These are phyloP conservation scores for Sesia bembeciformis DNA, from an alignment of 2,888 invertebrate genomes.

Conservation along the genomic window DNA sequence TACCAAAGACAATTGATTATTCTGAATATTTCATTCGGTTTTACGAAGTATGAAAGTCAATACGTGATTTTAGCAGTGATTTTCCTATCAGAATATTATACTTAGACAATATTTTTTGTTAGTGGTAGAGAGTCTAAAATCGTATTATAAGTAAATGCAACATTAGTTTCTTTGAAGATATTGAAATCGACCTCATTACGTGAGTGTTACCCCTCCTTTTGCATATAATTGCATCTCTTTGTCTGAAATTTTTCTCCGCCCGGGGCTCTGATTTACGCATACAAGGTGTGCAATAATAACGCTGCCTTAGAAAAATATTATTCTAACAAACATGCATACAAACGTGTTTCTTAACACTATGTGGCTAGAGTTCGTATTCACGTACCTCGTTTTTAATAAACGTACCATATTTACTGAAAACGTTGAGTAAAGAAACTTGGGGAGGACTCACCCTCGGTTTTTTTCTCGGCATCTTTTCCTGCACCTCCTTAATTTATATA, in stretches of 20 bases:
- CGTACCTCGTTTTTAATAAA: slow-evolving; percentile 17
- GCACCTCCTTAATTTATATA: slow-evolving; percentile 66
- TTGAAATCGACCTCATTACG: no score
- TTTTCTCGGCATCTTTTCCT: slow-evolving; percentile 60
- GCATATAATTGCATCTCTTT: slow-evolving; percentile 73
- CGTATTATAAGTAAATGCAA: no score
- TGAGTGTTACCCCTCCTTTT: slow-evolving; percentile 27
- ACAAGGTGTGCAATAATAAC: slow-evolving; percentile 74
- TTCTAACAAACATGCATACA: slow-evolving; percentile 24
- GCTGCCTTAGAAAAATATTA: slow-evolving; percentile 62
- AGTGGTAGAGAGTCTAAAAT: no score
- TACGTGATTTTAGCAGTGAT: no score
- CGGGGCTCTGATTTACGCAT: slow-evolving; percentile 72
- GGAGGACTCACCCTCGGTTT: slow-evolving; percentile 52
- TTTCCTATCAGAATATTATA: no score
- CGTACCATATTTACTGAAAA: slow-evolving; percentile 59
- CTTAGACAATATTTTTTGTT: no score
- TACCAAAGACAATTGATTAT: no score
- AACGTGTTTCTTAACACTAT: slow-evolving; percentile 28
- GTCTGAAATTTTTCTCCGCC: slow-evolving; percentile 63
- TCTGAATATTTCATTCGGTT: no score
- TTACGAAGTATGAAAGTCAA: no score
- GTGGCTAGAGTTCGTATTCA: slow-evolving; percentile 33
- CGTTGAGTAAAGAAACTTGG: slow-evolving; percentile 63
- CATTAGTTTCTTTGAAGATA: no score